Evolutionary conservation across 92 coral and sea anemone genomes (phyloP).

Genomic region (Epizoanthus rinbou): DNA sequence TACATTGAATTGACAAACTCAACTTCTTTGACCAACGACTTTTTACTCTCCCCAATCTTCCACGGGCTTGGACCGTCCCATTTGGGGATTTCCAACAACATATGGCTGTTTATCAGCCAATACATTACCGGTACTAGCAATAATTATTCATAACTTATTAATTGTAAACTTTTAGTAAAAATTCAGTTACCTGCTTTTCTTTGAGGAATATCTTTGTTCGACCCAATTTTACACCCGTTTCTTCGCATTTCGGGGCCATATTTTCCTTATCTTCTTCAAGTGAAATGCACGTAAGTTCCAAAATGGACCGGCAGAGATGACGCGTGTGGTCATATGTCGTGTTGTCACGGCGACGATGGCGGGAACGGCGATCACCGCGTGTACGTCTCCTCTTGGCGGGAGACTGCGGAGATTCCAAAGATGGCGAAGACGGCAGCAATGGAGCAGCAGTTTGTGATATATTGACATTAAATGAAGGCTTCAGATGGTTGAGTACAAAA

Average conservation of each 20-base stretch:
- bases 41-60: no score
- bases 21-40: no score
- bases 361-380: slow-evolving; percentile 64
- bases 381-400: slow-evolving; percentile 54
- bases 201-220: slow-evolving; percentile 77
- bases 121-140: no score
- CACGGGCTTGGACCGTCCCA: no score
- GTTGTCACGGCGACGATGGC: slow-evolving; percentile 61
- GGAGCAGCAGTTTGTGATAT: slow-evolving; percentile 15
- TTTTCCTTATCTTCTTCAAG: slow-evolving; percentile 70
- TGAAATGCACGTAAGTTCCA: slow-evolving; percentile 56
- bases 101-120: no score
- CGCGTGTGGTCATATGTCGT: slow-evolving; percentile 78
- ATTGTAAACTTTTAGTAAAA: not conserved
- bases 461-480: slow-evolving; percentile 23
- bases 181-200: slow-evolving; percentile 65
- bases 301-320: slow-evolving; percentile 67
- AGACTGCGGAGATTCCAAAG: slow-evolving; percentile 49
- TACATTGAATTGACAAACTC: no score
- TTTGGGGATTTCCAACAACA: no score
- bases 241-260: slow-evolving; percentile 14
- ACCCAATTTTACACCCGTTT: slow-evolving; percentile 63
- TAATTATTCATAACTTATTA: not conserved
- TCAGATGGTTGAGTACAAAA: slow-evolving; percentile 56
- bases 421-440: not conserved